Evolutionary conservation across 2,113 vertebrate species (phyloP), one percentile per base, ranked within the genome.

Genomic region (Odontophorus gujanensis): DNA sequence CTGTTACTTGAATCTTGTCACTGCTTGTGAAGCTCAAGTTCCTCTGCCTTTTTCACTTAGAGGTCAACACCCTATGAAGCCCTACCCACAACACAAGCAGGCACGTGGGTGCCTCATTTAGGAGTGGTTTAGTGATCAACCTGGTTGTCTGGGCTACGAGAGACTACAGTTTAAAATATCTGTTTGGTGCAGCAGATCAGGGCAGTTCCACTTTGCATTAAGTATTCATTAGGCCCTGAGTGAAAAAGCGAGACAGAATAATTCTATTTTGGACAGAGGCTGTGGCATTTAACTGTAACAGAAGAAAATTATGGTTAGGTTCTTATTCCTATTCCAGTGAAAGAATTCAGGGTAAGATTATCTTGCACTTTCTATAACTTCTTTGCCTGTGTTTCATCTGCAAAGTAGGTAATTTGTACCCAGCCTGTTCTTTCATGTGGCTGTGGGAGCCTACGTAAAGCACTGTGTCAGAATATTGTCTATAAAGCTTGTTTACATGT

Each of bases 171-270:
- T 53, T 75, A 81, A 89, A 92, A 72, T 86, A 67, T 84, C 83
- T 83, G 47, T 76, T 75, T 87, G 55, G 65, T 82, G 68, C 92
- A 40, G 55, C 51, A 79, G 38, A 72, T 68, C 67, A 82, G 85
- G 87, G 79, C 62, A 61, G 81, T 61, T 72, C 77, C 43, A 81
- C 62, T 91, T 81, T 65, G 32, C 13, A 76, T 91, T 85, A 91
- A 95, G 73, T 73, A 95, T 95, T 95, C 51, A 96, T 92, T 76
- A 85, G 62, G 40, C 16, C 81, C 30, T 89, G 72, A 94, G 75
- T 89, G 78, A 76, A 87, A 85, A 89, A 67, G 63, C 53, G 72
- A 22, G 63, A 74, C 53, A 75, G 62, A 83, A 90, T 58, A 58
- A 55, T 78, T 84, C 77, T 81, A 47, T 90, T 93, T 93, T 51